These are phyloP conservation scores for Caenorhabditis sulstoni DNA, from an alignment of 2,888 invertebrate genomes.

Conservation along the genomic window DNA sequence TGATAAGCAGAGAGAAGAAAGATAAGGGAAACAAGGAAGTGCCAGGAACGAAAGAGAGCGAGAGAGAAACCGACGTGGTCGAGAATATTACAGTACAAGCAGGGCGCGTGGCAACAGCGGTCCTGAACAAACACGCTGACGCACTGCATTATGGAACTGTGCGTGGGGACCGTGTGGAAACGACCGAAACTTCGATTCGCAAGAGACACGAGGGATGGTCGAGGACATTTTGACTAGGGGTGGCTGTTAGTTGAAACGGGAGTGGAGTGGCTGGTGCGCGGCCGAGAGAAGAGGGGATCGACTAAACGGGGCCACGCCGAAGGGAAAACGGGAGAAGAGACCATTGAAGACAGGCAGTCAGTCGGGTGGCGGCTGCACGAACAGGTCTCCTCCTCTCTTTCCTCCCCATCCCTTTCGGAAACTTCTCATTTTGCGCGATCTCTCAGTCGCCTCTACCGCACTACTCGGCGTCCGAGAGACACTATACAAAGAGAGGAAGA, in stretches of 20 bases:
- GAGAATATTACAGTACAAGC: conserved; percentile 31
- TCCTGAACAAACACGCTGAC: conserved; percentile 50
- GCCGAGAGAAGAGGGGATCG: conserved; percentile 38
- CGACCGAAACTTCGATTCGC: conserved; percentile 35
- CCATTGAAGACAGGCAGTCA: conserved; percentile 58
- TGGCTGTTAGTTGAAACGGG: conserved; percentile 54
- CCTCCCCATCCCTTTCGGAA: conserved; percentile 48
- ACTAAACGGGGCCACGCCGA: conserved; percentile 59
- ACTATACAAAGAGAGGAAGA: conserved; percentile 55
- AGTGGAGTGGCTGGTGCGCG: conserved; percentile 53
- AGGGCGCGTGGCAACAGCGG: conserved; percentile 40
- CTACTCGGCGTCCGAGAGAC: conserved; percentile 42
- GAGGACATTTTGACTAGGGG: conserved; percentile 50
- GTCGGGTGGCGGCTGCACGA: conserved; percentile 57
- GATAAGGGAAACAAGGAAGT: conserved; percentile 24
- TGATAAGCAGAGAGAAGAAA: not conserved
- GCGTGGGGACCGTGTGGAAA: conserved; percentile 45
- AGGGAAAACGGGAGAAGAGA: conserved; percentile 53
- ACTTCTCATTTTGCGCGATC: conserved; percentile 60
- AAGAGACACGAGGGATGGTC: conserved; percentile 33
- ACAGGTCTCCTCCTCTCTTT: conserved; percentile 46
- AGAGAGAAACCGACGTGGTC: not conserved
- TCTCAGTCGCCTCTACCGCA: conserved; percentile 51
- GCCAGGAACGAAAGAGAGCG: not conserved
- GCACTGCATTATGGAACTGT: conserved; percentile 43